Conservation (phyloP, 1,140 invertebrate genomes). For the Lasaia peninsularis region DNA sequence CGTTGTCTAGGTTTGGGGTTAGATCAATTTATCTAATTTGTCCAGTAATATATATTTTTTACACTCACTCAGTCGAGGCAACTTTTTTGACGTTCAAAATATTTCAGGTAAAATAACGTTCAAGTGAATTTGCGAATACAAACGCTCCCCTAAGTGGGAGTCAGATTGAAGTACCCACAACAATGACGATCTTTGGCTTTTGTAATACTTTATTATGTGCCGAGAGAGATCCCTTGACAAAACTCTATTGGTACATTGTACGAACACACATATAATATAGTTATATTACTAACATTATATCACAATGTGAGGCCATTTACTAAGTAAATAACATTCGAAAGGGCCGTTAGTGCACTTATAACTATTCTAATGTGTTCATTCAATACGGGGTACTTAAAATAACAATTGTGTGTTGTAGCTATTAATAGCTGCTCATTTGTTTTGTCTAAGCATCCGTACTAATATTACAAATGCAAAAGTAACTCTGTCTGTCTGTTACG, state of each 20-base stretch:
- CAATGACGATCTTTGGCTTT: slow-evolving; percentile 76
- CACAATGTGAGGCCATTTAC: slow-evolving; percentile 41
- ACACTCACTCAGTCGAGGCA: no score
- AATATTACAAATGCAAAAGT: no score
- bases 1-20: no score
- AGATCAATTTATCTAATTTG: no score
- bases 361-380: no score
- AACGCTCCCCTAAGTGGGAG: slow-evolving; percentile 43
- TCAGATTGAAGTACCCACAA: slow-evolving; percentile 71
- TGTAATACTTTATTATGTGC: slow-evolving; percentile 77
- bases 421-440: neutral
- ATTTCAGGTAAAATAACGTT: neutral
- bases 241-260: slow-evolving; percentile 75
- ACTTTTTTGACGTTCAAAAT: no score
- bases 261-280: slow-evolving; percentile 68
- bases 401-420: neutral
- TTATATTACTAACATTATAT: slow-evolving; percentile 61
- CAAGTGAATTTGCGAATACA: slow-evolving; percentile 40
- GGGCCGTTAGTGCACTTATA: neutral
- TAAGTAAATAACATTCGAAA: slow-evolving; percentile 17
- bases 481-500: no score
- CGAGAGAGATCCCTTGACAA: slow-evolving; percentile 73
- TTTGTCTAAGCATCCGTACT: no score
- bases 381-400: no score
- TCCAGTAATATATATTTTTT: no score